Evolutionary conservation across 1,140 invertebrate genomes (phyloP).

Genomic region (Panagrolaimus sp.): DNA sequence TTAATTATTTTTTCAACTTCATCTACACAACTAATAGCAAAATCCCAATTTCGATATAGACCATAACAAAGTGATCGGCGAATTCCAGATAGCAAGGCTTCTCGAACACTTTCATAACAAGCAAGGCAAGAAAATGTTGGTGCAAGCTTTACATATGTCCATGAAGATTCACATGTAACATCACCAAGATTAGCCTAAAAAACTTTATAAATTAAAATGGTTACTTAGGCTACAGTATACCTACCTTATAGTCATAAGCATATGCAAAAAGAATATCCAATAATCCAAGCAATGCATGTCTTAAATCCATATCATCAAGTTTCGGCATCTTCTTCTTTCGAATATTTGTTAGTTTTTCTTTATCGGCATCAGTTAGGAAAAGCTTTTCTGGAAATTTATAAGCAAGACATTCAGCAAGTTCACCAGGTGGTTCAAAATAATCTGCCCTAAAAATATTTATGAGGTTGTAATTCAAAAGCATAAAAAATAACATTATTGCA

Average conservation of each 20-base stretch:
- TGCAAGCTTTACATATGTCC: background rate
- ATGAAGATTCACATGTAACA: background rate
- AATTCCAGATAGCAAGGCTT: background rate
- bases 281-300: background rate
- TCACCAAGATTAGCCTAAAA: constrained; percentile 5
- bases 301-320: background rate
- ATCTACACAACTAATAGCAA: background rate
- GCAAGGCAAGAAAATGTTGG: constrained; percentile 1
- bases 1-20: background rate
- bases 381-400: background rate
- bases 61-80: constrained; percentile 6
- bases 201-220: background rate
- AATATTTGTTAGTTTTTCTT: background rate
- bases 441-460: constrained; percentile 8
- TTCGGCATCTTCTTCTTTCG: background rate
- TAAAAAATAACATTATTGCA: no score
- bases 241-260: constrained; percentile 7
- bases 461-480: background rate
- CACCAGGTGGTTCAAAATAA: background rate
- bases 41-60: constrained; percentile 2
- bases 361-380: background rate
- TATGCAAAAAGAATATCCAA: constrained; percentile 2
- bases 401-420: background rate
- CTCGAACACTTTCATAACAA: background rate
- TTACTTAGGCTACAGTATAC: background rate